Evolutionary conservation across 2,113 vertebrate genomes (phyloP).

Genomic region (Carassius carassius): DNA sequence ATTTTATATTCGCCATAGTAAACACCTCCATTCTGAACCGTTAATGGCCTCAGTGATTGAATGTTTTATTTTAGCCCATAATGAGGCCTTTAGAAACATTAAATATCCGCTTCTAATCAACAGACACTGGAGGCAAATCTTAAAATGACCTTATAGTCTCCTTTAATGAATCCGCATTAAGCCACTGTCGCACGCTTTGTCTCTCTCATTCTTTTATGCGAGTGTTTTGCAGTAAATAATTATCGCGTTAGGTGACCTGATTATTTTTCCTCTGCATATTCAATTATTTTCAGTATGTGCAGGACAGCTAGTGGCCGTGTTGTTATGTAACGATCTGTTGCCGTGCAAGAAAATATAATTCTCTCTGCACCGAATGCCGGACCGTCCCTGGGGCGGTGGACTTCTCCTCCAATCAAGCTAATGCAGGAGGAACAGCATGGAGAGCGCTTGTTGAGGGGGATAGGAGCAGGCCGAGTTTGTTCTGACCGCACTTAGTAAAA

Average conservation of each 20-base stretch:
- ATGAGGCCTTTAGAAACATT: slow-evolving; percentile 88
- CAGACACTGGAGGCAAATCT: slow-evolving; percentile 86
- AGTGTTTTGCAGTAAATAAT: slow-evolving; percentile 73
- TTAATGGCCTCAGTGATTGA: slow-evolving; percentile 77
- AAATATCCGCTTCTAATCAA: slow-evolving; percentile 93
- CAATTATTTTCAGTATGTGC: slow-evolving; percentile 36
- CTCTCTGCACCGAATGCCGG: neutral
- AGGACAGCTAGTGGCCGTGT: slow-evolving; percentile 14
- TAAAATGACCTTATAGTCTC: slow-evolving; percentile 87
- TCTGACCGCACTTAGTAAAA: neutral
- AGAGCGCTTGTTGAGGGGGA: slow-evolving; percentile 5
- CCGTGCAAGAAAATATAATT: slow-evolving; percentile 1
- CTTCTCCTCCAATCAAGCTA: slow-evolving; percentile 41
- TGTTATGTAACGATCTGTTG: slow-evolving; percentile 39
- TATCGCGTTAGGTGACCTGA: slow-evolving; percentile 75
- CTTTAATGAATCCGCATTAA: slow-evolving; percentile 92
- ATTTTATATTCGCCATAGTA: slow-evolving; percentile 13
- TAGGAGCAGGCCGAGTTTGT: slow-evolving; percentile 7
- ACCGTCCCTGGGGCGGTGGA: slow-evolving; percentile 13
- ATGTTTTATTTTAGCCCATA: slow-evolving; percentile 77
- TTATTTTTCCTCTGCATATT: slow-evolving; percentile 70
- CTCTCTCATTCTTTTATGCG: slow-evolving; percentile 15
- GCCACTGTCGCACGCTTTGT: slow-evolving; percentile 80
- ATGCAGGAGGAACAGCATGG: slow-evolving; percentile 28
- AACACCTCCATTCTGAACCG: slow-evolving; percentile 50